A percentile compares a stretch with the other conserved stretches of the same genome.
phyloP scores from a whole-genome alignment of 2,888 invertebrate species.

The Mantis religiosa region DNA sequence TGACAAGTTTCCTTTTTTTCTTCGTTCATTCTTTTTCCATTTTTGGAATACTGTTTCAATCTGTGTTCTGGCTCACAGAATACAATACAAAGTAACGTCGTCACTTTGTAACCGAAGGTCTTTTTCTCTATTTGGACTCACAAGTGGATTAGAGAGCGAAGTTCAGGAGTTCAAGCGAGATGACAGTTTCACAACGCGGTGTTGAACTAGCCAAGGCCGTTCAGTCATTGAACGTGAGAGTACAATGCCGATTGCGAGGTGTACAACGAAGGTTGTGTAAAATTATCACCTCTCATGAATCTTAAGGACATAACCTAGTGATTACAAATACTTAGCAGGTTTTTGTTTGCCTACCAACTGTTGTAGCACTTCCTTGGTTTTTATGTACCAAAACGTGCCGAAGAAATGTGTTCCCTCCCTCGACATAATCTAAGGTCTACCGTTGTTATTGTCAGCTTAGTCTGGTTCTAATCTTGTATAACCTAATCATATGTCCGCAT shows the following conservation, averaged over 20 bases:
- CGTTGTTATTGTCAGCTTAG: too few relatives aligned
- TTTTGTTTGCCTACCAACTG: neutral
- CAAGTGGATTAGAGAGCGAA: neutral
- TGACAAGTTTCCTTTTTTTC: too few relatives aligned
- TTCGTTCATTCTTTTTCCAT: too few relatives aligned
- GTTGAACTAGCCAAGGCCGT: neutral
- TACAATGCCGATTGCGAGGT: neutral
- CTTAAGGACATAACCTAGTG: neutral
- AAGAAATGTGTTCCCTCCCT: too few relatives aligned
- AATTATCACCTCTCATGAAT: neutral
- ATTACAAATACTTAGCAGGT: neutral
- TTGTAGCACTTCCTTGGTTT: neutral
- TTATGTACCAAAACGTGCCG: too few relatives aligned
- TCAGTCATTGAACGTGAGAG: neutral
- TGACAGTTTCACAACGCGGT: neutral
- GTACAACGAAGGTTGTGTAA: neutral
- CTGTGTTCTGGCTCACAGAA: too few relatives aligned
- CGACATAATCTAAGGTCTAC: too few relatives aligned
- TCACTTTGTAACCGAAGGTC: too few relatives aligned
- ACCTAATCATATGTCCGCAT: too few relatives aligned
- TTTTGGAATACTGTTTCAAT: too few relatives aligned
- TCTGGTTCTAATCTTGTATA: too few relatives aligned
- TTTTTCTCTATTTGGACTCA: neutral
- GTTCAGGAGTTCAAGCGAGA: neutral
- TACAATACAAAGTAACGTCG: too few relatives aligned